phyloP scores from a whole-genome alignment of 1,140 invertebrate genomes.

The Gryllus bimaculatus region DNA sequence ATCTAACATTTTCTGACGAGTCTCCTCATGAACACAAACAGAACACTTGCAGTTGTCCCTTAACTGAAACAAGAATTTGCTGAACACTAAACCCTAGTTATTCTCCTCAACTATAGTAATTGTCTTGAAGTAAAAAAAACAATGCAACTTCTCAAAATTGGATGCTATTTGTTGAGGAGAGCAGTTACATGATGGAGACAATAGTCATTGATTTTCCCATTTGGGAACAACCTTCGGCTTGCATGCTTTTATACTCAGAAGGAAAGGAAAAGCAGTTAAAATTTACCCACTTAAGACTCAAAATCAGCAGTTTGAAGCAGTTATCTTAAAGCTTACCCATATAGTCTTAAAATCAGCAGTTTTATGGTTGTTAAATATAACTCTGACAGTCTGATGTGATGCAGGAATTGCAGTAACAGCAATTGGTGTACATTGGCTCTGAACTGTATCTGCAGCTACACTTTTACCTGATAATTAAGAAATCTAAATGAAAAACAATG shows the following conservation, averaged over 20 bases:
- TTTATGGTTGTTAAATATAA: neutral
- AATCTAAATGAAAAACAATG: neutral
- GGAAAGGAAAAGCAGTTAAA: neutral
- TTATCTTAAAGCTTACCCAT: neutral
- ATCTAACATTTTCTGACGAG: conserved; percentile 33
- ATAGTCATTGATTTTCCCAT: neutral
- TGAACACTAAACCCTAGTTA: neutral
- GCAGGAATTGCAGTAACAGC: neutral
- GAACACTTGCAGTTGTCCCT: conserved; percentile 33
- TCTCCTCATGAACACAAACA: conserved; percentile 30
- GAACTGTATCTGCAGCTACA: neutral
- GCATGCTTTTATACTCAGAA: too few species aligned
- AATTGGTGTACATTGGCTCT: neutral
- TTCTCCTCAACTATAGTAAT: neutral
- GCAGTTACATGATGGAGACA: neutral
- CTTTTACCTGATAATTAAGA: neutral
- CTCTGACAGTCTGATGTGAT: neutral
- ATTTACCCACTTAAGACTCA: neutral
- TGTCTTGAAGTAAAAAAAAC: neutral
- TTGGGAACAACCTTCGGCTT: neutral
- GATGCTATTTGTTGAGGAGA: neutral
- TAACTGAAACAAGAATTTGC: conserved; percentile 25
- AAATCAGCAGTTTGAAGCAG: neutral
- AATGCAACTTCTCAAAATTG: neutral
- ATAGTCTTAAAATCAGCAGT: neutral